Conservation (phyloP, 92 coral and sea anemone species). For the Umimayanthus chanpuru region DNA sequence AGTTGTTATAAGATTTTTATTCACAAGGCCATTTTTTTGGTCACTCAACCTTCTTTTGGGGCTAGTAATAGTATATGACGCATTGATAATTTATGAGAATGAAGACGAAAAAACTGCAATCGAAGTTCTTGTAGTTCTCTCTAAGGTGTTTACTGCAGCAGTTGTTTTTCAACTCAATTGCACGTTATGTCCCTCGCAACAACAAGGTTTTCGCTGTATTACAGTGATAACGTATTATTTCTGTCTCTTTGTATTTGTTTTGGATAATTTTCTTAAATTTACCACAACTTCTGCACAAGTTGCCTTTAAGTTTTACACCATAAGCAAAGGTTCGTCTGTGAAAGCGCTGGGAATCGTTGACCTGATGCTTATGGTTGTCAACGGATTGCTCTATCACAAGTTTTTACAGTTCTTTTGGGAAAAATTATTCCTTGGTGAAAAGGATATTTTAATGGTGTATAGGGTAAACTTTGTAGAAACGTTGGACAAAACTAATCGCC, state of each 20-base stretch:
- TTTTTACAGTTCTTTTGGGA: conserved; percentile 74
- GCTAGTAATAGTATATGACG: conserved; percentile 54
- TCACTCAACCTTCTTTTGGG: conserved; percentile 43
- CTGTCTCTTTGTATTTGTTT: conserved; percentile 55
- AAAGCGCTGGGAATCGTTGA: conserved; percentile 46
- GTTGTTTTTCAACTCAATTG: conserved; percentile 62
- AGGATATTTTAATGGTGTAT: conserved; percentile 56
- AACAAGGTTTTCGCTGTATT: conserved; percentile 19
- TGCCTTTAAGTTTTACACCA: conserved; percentile 73
- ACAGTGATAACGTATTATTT: conserved; percentile 47
- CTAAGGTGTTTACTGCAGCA: conserved; percentile 52
- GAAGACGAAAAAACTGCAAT: conserved; percentile 15
- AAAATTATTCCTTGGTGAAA: conserved; percentile 67
- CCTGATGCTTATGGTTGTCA: conserved; percentile 62
- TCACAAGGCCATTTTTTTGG: conserved; percentile 67
- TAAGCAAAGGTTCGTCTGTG: conserved; percentile 9
- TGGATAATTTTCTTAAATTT: conserved; percentile 72
- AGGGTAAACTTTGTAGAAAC: conserved; percentile 48
- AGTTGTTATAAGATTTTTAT: conserved; percentile 26
- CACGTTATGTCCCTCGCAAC: conserved; percentile 58
- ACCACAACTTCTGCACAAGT: conserved; percentile 56
- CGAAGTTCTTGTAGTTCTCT: conserved; percentile 45
- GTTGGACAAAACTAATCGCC: not conserved
- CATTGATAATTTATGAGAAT: conserved; percentile 44
- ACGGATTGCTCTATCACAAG: conserved; percentile 63